Evolutionary conservation across 2,888 invertebrate species (phyloP).

Genomic region (Pecten maximus): DNA sequence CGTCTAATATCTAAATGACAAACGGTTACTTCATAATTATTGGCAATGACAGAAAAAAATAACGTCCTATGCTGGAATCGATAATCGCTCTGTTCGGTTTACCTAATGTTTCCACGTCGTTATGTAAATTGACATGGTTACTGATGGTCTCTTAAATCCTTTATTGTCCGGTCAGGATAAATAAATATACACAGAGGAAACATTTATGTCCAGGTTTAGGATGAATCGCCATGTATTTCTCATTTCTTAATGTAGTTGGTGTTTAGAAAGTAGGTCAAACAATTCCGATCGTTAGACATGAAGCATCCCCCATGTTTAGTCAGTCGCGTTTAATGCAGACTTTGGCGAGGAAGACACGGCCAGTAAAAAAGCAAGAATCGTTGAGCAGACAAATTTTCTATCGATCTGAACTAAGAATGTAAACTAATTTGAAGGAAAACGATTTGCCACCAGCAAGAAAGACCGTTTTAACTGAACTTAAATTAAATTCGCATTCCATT

Average conservation of each 20-base stretch:
- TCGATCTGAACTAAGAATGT: background rate
- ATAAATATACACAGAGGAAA: background rate
- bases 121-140: background rate
- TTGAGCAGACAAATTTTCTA: background rate
- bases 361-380: background rate
- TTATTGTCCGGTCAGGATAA: background rate
- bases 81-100: background rate
- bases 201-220: background rate
- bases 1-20: background rate
- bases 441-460: slow-evolving; percentile 6
- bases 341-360: background rate
- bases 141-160: background rate
- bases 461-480: background rate
- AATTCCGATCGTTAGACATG: background rate
- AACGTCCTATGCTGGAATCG: background rate
- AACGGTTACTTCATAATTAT: background rate
- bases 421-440: background rate
- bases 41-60: background rate
- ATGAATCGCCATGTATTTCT: background rate
- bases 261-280: background rate
- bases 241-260: background rate
- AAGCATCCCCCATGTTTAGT: background rate
- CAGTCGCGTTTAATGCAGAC: background rate
- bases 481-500: background rate
- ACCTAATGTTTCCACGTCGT: background rate